These are phyloP conservation scores for Arothron firmamentum DNA, from an alignment of 2,113 vertebrate genomes.

Conservation along the genomic window DNA sequence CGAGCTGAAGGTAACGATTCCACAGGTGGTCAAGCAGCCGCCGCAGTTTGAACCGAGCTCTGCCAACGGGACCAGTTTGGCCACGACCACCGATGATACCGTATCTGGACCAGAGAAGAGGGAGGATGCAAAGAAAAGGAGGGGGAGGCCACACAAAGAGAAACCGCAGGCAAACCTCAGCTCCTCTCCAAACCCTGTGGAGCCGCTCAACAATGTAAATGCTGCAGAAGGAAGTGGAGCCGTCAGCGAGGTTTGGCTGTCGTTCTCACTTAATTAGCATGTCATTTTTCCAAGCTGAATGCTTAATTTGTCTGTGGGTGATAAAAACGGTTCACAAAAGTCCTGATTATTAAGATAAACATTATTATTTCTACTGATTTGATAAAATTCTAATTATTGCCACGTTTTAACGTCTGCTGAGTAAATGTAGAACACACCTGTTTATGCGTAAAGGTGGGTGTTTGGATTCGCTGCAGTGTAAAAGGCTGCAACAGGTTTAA, in stretches of 20 bases:
- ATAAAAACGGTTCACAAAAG: no score
- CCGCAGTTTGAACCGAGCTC: conserved; percentile 81
- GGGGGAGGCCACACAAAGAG: conserved; percentile 67
- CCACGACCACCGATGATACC: conserved; percentile 39
- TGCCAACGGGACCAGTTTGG: conserved; percentile 69
- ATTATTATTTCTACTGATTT: no score
- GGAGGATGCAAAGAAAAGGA: conserved; percentile 72
- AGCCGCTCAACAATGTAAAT: conserved; percentile 11
- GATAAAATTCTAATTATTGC: no score
- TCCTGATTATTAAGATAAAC: no score
- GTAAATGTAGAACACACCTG: no score
- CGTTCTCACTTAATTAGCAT: background rate
- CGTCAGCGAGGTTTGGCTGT: conserved; percentile 44
- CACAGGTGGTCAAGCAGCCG: conserved; percentile 83
- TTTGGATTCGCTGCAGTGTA: no score
- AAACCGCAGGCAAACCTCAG: conserved; percentile 30
- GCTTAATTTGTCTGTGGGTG: no score
- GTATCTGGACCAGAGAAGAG: conserved; percentile 54
- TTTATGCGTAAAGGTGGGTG: no score
- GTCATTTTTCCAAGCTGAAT: no score
- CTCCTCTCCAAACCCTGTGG: conserved; percentile 6
- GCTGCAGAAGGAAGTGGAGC: conserved; percentile 22
- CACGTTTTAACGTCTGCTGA: no score
- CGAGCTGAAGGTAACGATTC: conserved; percentile 88
- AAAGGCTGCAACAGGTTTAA: no score